These are phyloP conservation scores for Cyclina sinensis DNA, from an alignment of 1,140 invertebrate species.

Conservation along the genomic window DNA sequence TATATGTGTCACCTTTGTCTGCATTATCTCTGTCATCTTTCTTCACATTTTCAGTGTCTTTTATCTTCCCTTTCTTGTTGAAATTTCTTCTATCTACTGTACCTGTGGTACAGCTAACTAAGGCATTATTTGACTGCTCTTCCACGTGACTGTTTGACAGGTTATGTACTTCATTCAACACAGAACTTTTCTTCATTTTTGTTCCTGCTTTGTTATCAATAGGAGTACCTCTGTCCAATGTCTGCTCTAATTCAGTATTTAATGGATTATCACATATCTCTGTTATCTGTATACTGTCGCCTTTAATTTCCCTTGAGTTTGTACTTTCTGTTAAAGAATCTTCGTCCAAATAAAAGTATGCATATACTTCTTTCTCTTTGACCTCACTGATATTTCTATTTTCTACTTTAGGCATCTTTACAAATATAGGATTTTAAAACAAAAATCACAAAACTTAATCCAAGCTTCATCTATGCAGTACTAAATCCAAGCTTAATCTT, in stretches of 20 bases:
- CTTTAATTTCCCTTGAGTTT: too few species aligned
- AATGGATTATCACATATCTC: too few species aligned
- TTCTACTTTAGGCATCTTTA: too few species aligned
- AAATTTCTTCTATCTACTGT: neutral
- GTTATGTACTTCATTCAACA: neutral
- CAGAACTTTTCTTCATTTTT: neutral
- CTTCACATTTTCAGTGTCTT: neutral
- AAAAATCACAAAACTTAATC: too few species aligned
- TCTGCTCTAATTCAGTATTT: too few species aligned
- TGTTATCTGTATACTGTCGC: too few species aligned
- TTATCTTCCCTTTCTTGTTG: neutral
- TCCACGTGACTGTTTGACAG: neutral
- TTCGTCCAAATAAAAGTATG: neutral
- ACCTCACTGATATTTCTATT: too few species aligned
- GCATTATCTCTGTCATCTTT: neutral
- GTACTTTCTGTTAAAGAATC: neutral
- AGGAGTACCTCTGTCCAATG: too few species aligned
- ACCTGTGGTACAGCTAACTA: neutral
- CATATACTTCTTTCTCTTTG: too few species aligned
- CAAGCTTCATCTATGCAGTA: too few species aligned
- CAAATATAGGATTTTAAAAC: too few species aligned
- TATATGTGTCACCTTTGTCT: neutral
- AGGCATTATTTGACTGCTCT: neutral
- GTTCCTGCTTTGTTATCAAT: neutral
- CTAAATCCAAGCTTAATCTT: too few species aligned